Evolutionary conservation across 2,113 vertebrate species (phyloP).

Genomic region (Pomatorhinus ruficollis): DNA sequence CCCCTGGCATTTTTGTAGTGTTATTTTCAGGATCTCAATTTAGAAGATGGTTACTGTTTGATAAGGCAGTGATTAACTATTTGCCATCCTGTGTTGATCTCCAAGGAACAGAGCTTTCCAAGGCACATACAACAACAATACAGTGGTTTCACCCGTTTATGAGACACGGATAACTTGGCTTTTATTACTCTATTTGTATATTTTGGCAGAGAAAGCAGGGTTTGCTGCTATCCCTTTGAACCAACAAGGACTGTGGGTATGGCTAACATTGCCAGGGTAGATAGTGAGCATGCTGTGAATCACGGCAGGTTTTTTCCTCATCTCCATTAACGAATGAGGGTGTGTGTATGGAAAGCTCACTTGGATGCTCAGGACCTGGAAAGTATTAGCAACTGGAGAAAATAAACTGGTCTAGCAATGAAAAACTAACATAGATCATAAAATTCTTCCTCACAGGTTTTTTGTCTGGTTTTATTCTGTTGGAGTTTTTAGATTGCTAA

Average conservation of each 20-base stretch:
- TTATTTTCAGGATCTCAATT: background rate
- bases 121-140: background rate
- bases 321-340: background rate
- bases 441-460: background rate
- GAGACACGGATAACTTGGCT: background rate
- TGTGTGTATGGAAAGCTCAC: background rate
- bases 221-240: background rate
- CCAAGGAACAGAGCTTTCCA: background rate
- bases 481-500: background rate
- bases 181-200: background rate
- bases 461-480: background rate
- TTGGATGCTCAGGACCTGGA: background rate
- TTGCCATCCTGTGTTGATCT: background rate
- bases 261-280: background rate
- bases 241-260: background rate
- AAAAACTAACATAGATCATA: background rate
- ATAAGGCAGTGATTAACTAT: slow-evolving; percentile 33
- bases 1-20: background rate
- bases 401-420: background rate
- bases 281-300: background rate
- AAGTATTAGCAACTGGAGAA: slow-evolving; percentile 19
- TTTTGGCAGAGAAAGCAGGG: background rate
- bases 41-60: background rate
- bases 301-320: background rate
- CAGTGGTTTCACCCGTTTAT: background rate